phyloP scores from a whole-genome alignment of 1,140 invertebrate genomes.

The Prorops nasuta region DNA sequence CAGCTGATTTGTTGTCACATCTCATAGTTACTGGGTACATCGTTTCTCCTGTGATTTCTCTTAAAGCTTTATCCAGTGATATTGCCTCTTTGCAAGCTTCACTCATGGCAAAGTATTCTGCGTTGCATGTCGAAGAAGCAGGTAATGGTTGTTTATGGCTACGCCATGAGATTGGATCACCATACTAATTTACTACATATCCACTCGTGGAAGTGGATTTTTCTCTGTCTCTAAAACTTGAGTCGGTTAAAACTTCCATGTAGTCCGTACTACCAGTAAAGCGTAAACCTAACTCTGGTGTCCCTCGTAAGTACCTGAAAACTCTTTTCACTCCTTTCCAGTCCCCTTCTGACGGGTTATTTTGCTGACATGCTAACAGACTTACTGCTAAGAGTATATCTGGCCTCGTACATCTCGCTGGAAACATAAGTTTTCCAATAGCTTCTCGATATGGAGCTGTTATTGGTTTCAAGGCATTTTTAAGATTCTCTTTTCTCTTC shows the following conservation, averaged over 20 bases:
- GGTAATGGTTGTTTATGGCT: background rate
- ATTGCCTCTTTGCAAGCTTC: background rate
- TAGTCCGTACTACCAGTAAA: slow-evolving; percentile 6
- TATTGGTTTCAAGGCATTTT: background rate
- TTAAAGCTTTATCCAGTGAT: slow-evolving; percentile 1
- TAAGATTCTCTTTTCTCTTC: background rate
- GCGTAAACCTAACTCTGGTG: slow-evolving; percentile 11
- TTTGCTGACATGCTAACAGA: slow-evolving; percentile 20
- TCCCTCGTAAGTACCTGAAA: slow-evolving; percentile 30
- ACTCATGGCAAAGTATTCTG: slow-evolving; percentile 2
- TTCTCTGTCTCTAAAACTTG: slow-evolving; percentile 5
- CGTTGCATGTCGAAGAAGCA: background rate
- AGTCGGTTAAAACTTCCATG: background rate
- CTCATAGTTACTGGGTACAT: slow-evolving; percentile 1
- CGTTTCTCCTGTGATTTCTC: background rate
- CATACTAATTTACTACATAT: slow-evolving; percentile 11
- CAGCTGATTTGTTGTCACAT: slow-evolving; percentile 4
- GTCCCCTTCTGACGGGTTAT: slow-evolving; percentile 19
- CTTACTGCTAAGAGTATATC: slow-evolving; percentile 41
- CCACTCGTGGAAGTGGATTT: slow-evolving; percentile 1
- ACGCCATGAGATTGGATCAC: slow-evolving; percentile 5
- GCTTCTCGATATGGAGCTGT: slow-evolving; percentile 28
- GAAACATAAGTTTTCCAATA: slow-evolving; percentile 38
- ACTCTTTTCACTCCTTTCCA: slow-evolving; percentile 28
- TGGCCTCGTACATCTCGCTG: slow-evolving; percentile 36